Conservation (phyloP, 2,113 vertebrate species). For the Heterotilapia buettikoferi region DNA sequence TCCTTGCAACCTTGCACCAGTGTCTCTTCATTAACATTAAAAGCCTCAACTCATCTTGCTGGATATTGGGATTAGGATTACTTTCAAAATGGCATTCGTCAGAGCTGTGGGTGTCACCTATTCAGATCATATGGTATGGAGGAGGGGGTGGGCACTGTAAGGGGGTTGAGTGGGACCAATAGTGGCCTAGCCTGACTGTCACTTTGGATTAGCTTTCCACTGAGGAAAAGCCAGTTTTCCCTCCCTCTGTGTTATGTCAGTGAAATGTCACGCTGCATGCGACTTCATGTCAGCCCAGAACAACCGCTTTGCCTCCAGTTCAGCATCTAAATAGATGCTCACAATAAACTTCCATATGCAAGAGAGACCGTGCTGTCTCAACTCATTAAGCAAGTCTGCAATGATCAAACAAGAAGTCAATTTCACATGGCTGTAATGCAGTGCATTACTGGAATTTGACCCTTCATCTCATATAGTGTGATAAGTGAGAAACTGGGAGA, state of each 20-base stretch:
- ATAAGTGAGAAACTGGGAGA: background rate
- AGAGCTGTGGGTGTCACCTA: slow-evolving; percentile 28
- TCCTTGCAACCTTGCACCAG: background rate
- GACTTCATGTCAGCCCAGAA: slow-evolving; percentile 26
- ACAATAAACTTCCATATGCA: slow-evolving; percentile 20
- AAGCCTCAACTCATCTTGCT: background rate
- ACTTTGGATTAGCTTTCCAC: slow-evolving; percentile 42
- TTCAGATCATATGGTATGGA: slow-evolving; percentile 38
- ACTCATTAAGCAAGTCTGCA: slow-evolving; percentile 15
- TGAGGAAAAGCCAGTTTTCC: slow-evolving; percentile 2
- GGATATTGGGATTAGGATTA: slow-evolving; percentile 48
- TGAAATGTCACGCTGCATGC: slow-evolving; percentile 55
- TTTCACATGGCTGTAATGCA: slow-evolving; percentile 15
- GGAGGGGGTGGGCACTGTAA: background rate
- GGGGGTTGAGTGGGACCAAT: slow-evolving; percentile 9
- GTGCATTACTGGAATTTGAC: slow-evolving; percentile 15
- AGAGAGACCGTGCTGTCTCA: slow-evolving; percentile 8
- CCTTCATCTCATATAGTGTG: background rate
- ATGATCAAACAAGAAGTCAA: slow-evolving; percentile 17
- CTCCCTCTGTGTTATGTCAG: slow-evolving; percentile 41
- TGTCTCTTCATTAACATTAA: slow-evolving; percentile 2
- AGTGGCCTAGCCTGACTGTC: slow-evolving; percentile 42
- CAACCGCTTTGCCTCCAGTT: slow-evolving; percentile 43
- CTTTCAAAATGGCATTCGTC: slow-evolving; percentile 22
- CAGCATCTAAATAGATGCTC: slow-evolving; percentile 21